Conservation (phyloP, 2,113 vertebrate genomes). For the Nicator chloris region DNA sequence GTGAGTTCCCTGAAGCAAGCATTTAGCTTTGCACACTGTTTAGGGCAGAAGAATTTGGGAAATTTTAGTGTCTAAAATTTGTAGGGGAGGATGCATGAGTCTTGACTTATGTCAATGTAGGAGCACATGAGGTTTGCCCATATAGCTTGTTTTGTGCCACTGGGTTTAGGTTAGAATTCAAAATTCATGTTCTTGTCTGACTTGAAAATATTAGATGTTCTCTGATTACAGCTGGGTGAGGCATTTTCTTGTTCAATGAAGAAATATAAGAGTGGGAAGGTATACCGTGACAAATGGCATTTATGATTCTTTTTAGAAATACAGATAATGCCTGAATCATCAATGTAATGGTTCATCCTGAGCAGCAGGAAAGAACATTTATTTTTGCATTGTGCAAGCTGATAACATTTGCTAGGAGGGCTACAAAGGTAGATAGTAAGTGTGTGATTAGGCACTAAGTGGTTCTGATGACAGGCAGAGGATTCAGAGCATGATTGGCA, state of each 20-base stretch:
- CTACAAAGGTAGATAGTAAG: background rate
- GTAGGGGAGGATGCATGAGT: background rate
- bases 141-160: background rate
- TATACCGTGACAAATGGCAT: background rate
- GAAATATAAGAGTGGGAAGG: background rate
- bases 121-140: accelerated
- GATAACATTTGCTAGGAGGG: background rate
- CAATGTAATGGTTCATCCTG: background rate
- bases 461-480: background rate
- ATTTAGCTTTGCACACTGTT: background rate
- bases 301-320: background rate
- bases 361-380: background rate
- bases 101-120: accelerated
- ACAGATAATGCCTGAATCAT: background rate
- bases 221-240: background rate
- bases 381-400: background rate
- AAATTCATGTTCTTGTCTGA: background rate
- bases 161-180: background rate
- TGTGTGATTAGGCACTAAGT: background rate
- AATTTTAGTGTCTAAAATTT: background rate
- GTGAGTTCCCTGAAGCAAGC: background rate
- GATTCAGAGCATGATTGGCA: background rate
- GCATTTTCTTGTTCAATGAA: background rate
- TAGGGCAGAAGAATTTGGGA: background rate
- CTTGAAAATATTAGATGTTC: background rate